phyloP scores from a whole-genome alignment of 2,113 vertebrate species.

The Synchiropus splendidus region DNA sequence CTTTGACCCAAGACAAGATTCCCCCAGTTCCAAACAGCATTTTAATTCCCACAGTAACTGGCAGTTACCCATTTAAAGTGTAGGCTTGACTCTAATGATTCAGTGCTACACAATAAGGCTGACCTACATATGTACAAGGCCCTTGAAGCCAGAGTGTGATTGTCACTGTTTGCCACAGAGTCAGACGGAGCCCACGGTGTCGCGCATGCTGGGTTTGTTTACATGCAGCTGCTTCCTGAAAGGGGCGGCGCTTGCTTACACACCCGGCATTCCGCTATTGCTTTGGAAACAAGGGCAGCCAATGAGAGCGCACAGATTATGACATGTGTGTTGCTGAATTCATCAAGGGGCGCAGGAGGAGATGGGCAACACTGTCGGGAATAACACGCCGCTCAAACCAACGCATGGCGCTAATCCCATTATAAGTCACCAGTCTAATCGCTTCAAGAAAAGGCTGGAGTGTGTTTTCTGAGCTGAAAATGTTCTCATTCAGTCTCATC shows the following conservation, averaged over 20 bases:
- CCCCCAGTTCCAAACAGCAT: no score
- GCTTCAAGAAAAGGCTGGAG: slow-evolving; percentile 9
- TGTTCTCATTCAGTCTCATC: no score
- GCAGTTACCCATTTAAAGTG: no score
- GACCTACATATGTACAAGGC: no score
- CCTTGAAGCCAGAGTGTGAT: no score
- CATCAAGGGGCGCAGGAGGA: slow-evolving; percentile 48
- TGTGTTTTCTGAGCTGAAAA: slow-evolving; percentile 7
- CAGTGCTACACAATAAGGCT: no score
- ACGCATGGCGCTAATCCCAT: slow-evolving; percentile 34
- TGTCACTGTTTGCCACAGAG: slow-evolving; percentile 37
- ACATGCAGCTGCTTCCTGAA: slow-evolving; percentile 51
- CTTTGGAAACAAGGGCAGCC: slow-evolving; percentile 62
- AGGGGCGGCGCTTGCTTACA: slow-evolving; percentile 30
- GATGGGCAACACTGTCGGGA: slow-evolving; percentile 31
- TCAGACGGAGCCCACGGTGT: slow-evolving; percentile 7
- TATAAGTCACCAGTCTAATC: slow-evolving; percentile 38
- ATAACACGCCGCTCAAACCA: slow-evolving; percentile 40
- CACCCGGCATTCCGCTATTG: slow-evolving; percentile 52
- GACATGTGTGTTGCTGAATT: slow-evolving; percentile 35
- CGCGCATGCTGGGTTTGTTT: slow-evolving; percentile 54
- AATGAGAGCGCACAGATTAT: slow-evolving; percentile 48
- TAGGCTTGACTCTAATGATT: no score
- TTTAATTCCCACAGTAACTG: no score
- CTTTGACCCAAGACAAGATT: no score